Evolutionary conservation across 1,140 invertebrate species (phyloP).

Genomic region (Brevipalpus yothersi): DNA sequence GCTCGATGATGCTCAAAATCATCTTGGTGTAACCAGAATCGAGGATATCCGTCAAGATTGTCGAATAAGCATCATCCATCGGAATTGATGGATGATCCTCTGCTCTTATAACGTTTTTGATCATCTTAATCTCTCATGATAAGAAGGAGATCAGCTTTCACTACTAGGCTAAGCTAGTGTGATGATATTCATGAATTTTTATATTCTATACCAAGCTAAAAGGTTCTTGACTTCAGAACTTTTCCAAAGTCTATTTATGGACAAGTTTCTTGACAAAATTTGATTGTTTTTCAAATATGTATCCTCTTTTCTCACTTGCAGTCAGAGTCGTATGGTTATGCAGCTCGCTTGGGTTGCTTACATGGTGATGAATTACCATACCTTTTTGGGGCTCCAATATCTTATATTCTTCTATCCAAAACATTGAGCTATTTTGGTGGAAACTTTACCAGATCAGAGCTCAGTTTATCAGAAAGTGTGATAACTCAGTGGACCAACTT

Average conservation of each 20-base stretch:
- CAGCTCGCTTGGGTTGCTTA: conserved; percentile 35
- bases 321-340: background rate
- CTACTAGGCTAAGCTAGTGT: too few relatives aligned
- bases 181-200: too few relatives aligned
- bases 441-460: conserved; percentile 71
- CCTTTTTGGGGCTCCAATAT: conserved; percentile 61
- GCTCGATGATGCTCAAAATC: too few relatives aligned
- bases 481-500: conserved; percentile 94
- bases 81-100: too few relatives aligned
- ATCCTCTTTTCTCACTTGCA: background rate
- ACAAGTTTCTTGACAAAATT: background rate
- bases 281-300: background rate
- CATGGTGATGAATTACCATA: conserved; percentile 76
- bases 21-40: too few relatives aligned
- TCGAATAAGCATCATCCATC: too few relatives aligned
- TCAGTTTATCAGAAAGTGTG: conserved; percentile 61
- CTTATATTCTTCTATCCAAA: background rate
- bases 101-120: too few relatives aligned
- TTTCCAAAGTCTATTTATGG: background rate
- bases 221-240: background rate
- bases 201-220: background rate
- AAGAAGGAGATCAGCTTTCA: too few relatives aligned
- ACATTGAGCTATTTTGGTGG: background rate
- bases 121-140: too few relatives aligned
- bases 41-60: too few relatives aligned